A percentile compares a stretch with the other conserved stretches of the same genome.
Conservation (phyloP, 2,888 invertebrate genomes). For the Daptonema setosum region DNA sequence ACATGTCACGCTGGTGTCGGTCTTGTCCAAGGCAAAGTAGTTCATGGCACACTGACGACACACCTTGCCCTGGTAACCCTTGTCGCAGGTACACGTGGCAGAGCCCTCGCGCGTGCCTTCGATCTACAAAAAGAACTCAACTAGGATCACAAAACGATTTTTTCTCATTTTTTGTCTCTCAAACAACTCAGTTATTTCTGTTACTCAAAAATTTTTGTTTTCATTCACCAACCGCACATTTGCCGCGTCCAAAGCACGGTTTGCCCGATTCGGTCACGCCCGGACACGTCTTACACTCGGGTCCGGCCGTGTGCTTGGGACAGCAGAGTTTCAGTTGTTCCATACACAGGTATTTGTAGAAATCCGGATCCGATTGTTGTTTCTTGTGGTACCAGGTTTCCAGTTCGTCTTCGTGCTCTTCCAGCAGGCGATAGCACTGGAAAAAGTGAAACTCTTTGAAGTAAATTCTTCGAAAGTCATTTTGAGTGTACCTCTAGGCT, state of each 20-base stretch:
- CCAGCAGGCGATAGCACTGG: constrained; percentile 62
- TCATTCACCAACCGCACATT: constrained; percentile 38
- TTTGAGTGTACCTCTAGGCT: background rate
- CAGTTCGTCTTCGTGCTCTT: constrained; percentile 54
- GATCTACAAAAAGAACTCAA: constrained; percentile 37
- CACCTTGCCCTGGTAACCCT: constrained; percentile 51
- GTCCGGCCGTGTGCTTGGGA: constrained; percentile 57
- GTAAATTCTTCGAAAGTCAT: background rate
- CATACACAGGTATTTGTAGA: constrained; percentile 56
- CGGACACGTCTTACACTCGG: constrained; percentile 53
- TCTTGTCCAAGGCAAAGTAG: constrained; percentile 13
- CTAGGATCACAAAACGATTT: background rate
- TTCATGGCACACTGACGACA: constrained; percentile 53
- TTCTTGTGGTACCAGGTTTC: constrained; percentile 72
- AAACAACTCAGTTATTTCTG: no score
- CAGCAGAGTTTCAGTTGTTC: constrained; percentile 47
- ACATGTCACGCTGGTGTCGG: constrained; percentile 12
- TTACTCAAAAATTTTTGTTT: background rate
- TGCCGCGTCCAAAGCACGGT: constrained; percentile 60
- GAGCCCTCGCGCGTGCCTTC: constrained; percentile 76
- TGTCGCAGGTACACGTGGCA: constrained; percentile 64
- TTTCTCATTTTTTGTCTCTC: background rate
- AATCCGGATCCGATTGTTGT: constrained; percentile 39
- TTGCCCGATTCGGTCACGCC: constrained; percentile 42
- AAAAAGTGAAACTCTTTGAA: constrained; percentile 7